These are phyloP conservation scores for Operophtera brumata DNA, from an alignment of 2,888 invertebrate genomes.

Conservation along the genomic window DNA sequence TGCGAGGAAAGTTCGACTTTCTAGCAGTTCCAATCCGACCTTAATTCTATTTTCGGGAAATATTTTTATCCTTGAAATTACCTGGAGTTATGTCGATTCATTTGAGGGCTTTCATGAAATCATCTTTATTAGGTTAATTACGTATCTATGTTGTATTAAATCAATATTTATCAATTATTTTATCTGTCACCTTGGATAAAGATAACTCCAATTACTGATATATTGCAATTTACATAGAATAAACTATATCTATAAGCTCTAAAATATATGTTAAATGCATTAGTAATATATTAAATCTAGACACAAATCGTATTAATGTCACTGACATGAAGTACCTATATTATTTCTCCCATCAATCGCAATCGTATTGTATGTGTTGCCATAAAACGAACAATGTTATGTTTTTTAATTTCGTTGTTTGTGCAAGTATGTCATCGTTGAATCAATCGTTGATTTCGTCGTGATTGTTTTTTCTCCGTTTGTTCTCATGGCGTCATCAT, in stretches of 20 bases:
- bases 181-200: slow-evolving; percentile 9
- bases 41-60: background rate
- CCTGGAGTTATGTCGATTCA: background rate
- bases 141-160: background rate
- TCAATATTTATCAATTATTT: background rate
- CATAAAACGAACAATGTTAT: slow-evolving; percentile 30
- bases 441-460: slow-evolving; percentile 32
- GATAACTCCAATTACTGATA: slow-evolving; percentile 8
- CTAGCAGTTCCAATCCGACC: background rate
- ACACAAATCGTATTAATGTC: background rate
- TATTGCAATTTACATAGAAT: background rate
- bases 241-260: background rate
- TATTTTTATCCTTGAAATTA: background rate
- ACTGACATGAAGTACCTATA: background rate
- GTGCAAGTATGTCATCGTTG: slow-evolving; percentile 32
- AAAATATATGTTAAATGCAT: no score
- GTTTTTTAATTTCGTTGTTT: slow-evolving; percentile 26
- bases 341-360: slow-evolving; percentile 16
- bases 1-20: slow-evolving; percentile 2
- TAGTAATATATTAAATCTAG: no score
- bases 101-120: background rate
- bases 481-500: slow-evolving; percentile 9
- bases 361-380: slow-evolving; percentile 17
- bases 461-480: slow-evolving; percentile 27
- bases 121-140: background rate